Percentiles rank a stretch among this genome's conserved stretches.
phyloP scores from a whole-genome alignment of 2,888 invertebrate species.

The Sussaba pulchella region DNA sequence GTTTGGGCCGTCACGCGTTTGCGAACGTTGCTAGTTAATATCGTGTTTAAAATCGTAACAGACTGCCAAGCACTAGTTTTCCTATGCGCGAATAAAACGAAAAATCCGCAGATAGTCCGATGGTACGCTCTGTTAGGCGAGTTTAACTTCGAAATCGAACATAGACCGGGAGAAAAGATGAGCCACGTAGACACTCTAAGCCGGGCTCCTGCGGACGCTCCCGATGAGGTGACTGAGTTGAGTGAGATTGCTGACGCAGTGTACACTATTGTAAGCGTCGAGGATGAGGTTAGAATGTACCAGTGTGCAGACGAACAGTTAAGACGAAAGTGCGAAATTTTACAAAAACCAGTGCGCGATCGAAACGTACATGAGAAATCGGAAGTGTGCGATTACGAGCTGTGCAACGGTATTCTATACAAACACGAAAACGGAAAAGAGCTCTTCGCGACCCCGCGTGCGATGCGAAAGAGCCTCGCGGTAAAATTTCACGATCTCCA shows the following conservation, averaged over 20 bases:
- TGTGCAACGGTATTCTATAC: constrained; percentile 10
- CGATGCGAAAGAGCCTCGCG: constrained; percentile 43
- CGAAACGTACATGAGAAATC: constrained; percentile 10
- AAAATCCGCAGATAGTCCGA: constrained; percentile 23
- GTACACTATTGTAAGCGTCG: constrained; percentile 42
- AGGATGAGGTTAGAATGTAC: constrained; percentile 30
- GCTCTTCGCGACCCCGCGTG: constrained; percentile 28
- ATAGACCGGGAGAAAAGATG: constrained; percentile 66
- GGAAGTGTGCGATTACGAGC: constrained; percentile 31
- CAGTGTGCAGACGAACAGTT: constrained; percentile 1
- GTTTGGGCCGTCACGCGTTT: constrained; percentile 76
- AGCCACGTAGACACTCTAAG: constrained; percentile 68
- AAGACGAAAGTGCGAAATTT: constrained; percentile 4
- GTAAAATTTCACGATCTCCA: constrained; percentile 17
- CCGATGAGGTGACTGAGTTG: neutral
- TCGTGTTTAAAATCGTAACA: constrained; percentile 70
- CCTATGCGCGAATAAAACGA: constrained; percentile 8
- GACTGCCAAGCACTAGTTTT: constrained; percentile 21
- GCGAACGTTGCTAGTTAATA: constrained; percentile 75
- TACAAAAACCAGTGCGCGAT: constrained; percentile 14
- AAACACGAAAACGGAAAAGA: constrained; percentile 34
- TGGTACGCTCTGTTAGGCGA: constrained; percentile 29
- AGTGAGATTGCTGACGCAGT: constrained; percentile 34
- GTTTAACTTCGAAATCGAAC: constrained; percentile 59
- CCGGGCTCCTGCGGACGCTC: constrained; percentile 52